Percentiles rank a stretch among this genome's conserved stretches.
Evolutionary conservation across 2,797 vertebrate species (phyloP).

Genomic region (Ctenopoma kingsleyae): DNA sequence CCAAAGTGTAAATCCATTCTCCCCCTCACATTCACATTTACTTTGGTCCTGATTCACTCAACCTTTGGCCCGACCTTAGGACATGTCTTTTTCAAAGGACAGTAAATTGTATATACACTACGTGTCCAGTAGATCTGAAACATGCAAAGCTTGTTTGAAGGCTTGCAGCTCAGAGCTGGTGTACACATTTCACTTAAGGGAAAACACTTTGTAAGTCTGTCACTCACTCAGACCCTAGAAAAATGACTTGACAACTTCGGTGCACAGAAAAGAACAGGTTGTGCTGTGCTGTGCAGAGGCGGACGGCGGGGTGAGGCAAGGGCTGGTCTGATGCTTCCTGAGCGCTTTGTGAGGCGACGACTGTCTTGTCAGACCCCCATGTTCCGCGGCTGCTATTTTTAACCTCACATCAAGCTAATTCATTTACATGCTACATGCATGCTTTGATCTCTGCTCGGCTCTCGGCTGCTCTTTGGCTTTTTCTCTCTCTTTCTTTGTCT

Average conservation of each 20-base stretch:
- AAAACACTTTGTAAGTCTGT: slow-evolving; percentile 37
- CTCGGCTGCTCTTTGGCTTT: slow-evolving; percentile 43
- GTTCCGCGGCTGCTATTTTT: slow-evolving; percentile 75
- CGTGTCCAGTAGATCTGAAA: slow-evolving; percentile 32
- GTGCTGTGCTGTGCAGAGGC: not conserved
- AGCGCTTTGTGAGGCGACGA: slow-evolving; percentile 51
- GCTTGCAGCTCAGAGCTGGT: slow-evolving; percentile 22
- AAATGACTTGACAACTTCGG: slow-evolving; percentile 27
- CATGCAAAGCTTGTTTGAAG: slow-evolving; percentile 28
- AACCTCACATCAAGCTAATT: slow-evolving; percentile 71
- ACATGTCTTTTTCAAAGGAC: slow-evolving; percentile 18
- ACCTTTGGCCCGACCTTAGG: slow-evolving; percentile 18
- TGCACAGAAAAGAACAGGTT: slow-evolving; percentile 16
- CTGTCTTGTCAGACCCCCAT: slow-evolving; percentile 54
- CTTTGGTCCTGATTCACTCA: slow-evolving; percentile 15
- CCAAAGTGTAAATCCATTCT: slow-evolving; percentile 4
- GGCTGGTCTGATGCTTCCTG: slow-evolving; percentile 40
- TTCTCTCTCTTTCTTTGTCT: slow-evolving; percentile 14
- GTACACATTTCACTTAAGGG: slow-evolving; percentile 32
- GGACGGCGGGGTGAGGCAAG: slow-evolving; percentile 24
- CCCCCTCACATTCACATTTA: slow-evolving; percentile 30
- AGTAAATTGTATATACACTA: slow-evolving; percentile 18
- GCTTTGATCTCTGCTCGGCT: slow-evolving; percentile 67
- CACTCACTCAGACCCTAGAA: slow-evolving; percentile 21
- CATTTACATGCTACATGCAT: slow-evolving; percentile 77